Conservation (phyloP, 2,888 invertebrate genomes). For the Sinotaia quadrata region DNA sequence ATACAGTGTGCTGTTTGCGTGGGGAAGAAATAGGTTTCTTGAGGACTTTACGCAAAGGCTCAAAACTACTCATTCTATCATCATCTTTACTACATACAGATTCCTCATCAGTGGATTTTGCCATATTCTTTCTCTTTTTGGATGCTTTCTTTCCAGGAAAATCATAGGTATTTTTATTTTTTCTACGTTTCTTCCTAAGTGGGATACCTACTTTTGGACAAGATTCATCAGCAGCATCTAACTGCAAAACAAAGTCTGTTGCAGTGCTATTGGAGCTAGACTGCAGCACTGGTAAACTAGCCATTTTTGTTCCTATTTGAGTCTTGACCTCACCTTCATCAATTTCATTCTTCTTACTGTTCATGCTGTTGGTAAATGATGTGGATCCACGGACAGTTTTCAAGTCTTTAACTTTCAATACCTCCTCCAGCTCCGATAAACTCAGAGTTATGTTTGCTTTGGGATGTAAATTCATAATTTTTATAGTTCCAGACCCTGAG, state of each 20-base stretch:
- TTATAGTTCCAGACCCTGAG: slow-evolving; percentile 34
- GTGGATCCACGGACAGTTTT: slow-evolving; percentile 5
- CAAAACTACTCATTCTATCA: slow-evolving; percentile 23
- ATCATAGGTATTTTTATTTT: slow-evolving; percentile 36
- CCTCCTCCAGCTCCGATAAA: slow-evolving; percentile 44
- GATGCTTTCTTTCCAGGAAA: slow-evolving; percentile 39
- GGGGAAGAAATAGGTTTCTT: slow-evolving; percentile 5
- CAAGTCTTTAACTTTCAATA: slow-evolving; percentile 33
- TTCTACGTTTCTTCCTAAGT: slow-evolving; percentile 32
- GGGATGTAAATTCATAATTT: slow-evolving; percentile 45
- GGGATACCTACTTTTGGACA: not conserved
- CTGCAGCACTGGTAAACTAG: not conserved
- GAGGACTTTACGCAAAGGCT: slow-evolving; percentile 6
- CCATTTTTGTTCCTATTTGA: not conserved
- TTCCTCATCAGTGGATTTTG: slow-evolving; percentile 12
- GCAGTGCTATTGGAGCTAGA: not conserved
- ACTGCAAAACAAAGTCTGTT: too few species aligned
- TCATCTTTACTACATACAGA: slow-evolving; percentile 23
- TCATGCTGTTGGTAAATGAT: too few species aligned
- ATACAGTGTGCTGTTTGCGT: slow-evolving; percentile 31
- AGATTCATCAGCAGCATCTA: not conserved
- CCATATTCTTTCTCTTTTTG: slow-evolving; percentile 26
- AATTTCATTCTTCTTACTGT: slow-evolving; percentile 6
- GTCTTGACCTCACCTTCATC: slow-evolving; percentile 2
- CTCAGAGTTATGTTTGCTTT: slow-evolving; percentile 45